Conservation (phyloP, 2,797 vertebrate genomes). For the Eutrigla gurnardus region DNA sequence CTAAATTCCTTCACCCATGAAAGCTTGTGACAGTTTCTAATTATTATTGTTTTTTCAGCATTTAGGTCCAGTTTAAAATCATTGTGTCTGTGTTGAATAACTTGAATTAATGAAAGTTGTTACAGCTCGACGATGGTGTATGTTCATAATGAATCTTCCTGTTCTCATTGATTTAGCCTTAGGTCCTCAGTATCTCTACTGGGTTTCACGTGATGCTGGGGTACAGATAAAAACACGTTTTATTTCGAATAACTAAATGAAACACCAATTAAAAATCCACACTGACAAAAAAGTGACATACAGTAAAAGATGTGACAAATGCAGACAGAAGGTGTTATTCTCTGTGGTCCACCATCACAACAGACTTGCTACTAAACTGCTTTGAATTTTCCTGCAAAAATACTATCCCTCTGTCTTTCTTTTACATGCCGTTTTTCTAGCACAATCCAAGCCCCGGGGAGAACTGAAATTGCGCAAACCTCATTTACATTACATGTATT, state of each 20-base stretch:
- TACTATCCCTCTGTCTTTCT: conserved; percentile 68
- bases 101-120: not conserved
- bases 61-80: not conserved
- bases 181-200: conserved; percentile 3
- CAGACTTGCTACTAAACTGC: conserved; percentile 60
- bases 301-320: conserved; percentile 53
- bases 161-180: conserved; percentile 2
- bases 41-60: not conserved
- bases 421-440: conserved; percentile 55
- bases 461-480: conserved; percentile 73
- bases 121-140: not conserved
- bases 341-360: conserved; percentile 55
- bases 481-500: conserved; percentile 76
- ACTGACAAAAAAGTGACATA: conserved; percentile 34
- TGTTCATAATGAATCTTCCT: conserved; percentile 8
- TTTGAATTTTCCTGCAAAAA: conserved; percentile 61
- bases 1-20: not conserved
- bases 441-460: conserved; percentile 76
- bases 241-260: conserved; percentile 23
- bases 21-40: not conserved
- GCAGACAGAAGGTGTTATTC: conserved; percentile 49
- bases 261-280: conserved; percentile 37
- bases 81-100: not conserved
- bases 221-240: not conserved
- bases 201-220: conserved; percentile 7